These are phyloP conservation scores for Dicycla oo DNA, from an alignment of 2,888 invertebrate species.

Conservation along the genomic window DNA sequence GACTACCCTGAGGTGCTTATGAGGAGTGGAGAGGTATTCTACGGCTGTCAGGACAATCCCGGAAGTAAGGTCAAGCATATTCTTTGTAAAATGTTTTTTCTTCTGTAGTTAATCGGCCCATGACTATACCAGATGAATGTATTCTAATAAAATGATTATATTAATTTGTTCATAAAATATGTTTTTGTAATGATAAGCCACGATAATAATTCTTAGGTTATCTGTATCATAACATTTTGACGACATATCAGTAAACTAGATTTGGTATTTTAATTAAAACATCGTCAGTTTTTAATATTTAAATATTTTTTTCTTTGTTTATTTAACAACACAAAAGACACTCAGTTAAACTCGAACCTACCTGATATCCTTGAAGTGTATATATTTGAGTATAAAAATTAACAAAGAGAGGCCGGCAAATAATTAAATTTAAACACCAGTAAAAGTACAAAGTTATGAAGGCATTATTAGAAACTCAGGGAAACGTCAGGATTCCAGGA, in stretches of 20 bases:
- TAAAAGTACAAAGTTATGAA: constrained; percentile 9
- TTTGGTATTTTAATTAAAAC: background rate
- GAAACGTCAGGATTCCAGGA: background rate
- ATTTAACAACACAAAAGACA: background rate
- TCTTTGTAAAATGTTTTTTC: constrained; percentile 87
- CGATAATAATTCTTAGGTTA: constrained; percentile 38
- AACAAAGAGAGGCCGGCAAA: background rate
- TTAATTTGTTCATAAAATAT: constrained; percentile 15
- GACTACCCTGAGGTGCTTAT: too few relatives aligned
- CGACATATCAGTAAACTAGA: constrained; percentile 5
- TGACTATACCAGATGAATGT: constrained; percentile 45
- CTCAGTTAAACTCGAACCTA: background rate
- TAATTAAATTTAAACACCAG: background rate
- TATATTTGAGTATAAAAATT: background rate
- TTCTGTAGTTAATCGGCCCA: constrained; percentile 81
- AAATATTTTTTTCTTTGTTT: too few relatives aligned
- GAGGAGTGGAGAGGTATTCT: too few relatives aligned
- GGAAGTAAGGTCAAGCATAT: too few relatives aligned
- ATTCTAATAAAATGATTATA: constrained; percentile 7
- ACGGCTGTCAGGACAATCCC: too few relatives aligned
- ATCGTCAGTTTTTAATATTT: background rate
- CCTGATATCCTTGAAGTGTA: background rate
- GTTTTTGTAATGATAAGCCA: constrained; percentile 34
- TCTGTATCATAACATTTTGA: constrained; percentile 19
- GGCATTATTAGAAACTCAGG: background rate